Evolutionary conservation across 2,113 vertebrate species (phyloP), one percentile per base, ranked within the genome.

Genomic region (Camarhynchus parvulus): DNA sequence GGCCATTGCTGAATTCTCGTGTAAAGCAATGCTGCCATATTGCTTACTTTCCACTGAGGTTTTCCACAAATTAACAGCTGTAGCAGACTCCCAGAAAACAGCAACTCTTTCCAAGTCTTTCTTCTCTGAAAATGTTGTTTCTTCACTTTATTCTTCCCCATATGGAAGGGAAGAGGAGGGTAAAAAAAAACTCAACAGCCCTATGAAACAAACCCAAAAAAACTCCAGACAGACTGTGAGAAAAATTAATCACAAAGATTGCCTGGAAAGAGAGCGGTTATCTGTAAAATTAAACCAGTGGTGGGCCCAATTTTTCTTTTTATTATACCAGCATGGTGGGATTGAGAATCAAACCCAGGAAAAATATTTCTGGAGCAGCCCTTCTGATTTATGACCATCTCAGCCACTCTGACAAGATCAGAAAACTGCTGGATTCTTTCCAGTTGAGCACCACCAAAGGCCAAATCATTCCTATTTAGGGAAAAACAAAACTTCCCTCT

Each of bases 11-110:
- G 89, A 93, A 93, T 87, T 95, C 91, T 94, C 44, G 3, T 82
- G 93, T 92, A 86, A 97, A 97, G 97, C 1, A 15, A 96, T 95
- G 96, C 95, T 82, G 92, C 92, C 85, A 95, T 96, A 92, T 95
- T 93, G 94, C 97, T 97, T 95, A 96, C 96, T 98, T 97, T 97
- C 97, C 97, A 96, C 94, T 87, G 96, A 98, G 97, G 94, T 94
- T 97, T 97, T 95, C 97, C 96, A 96, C 96, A 94, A 97, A 97
- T 95, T 92, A 98, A 96, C 97, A 98, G 97, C 96, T 98, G 97
- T 97, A 98, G 92, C 82, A 96, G 92, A 89, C 94, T 96, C 95
- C 70, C 91, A 96, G 97, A 97, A 98, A 97, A 95, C 72, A 73
- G 53, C 19, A 92, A 64, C 70, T 41, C 68, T 78, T 85, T 95